Evolutionary conservation across 2,888 invertebrate genomes (phyloP), one percentile per base, ranked within the genome.

Genomic region (Alcis repandata): DNA sequence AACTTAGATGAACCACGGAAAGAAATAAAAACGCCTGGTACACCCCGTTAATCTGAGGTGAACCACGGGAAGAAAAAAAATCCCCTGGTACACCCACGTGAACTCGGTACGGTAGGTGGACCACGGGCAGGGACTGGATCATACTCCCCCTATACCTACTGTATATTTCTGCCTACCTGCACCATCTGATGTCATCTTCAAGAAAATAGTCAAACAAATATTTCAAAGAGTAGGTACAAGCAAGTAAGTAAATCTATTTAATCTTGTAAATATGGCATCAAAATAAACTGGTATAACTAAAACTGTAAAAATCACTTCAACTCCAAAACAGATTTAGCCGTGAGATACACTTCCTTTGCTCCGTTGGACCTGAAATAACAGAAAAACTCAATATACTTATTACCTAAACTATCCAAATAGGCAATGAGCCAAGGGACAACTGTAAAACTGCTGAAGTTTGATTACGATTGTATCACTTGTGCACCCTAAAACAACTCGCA

Each of bases 361-460:
- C 75, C 69, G 32, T 73, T 63, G 11, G 77, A 81, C 73, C 86
- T 87, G 86, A 76, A 86, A 78, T 68, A 46, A 22, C 22, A 22
- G 13, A 45, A 45, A 10, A 38, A 38, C 11, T 38, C 38, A n/a
- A n/a, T 13, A n/a, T n/a, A n/a, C n/a, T n/a, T n/a, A n/a, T n/a
- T n/a, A n/a, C n/a, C n/a, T n/a, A 36, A 36, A 11, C 9, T 36
- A 11, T n/a, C n/a, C n/a, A n/a, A n/a, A n/a, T n/a, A n/a, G n/a
- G n/a, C n/a, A n/a, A n/a, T n/a, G n/a, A n/a, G n/a, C n/a, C n/a
- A n/a, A n/a, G n/a, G n/a, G n/a, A n/a, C n/a, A n/a, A n/a, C n/a
- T n/a, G n/a, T n/a, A 27, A 27, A 27, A 27, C 27, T 27, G 27
- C 27, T 27, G 27, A 27, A 27, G 6, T 27, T 6, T 27, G 2